Evolutionary conservation across 2,888 invertebrate species (phyloP).

Genomic region (Ceratothoa steindachneri): DNA sequence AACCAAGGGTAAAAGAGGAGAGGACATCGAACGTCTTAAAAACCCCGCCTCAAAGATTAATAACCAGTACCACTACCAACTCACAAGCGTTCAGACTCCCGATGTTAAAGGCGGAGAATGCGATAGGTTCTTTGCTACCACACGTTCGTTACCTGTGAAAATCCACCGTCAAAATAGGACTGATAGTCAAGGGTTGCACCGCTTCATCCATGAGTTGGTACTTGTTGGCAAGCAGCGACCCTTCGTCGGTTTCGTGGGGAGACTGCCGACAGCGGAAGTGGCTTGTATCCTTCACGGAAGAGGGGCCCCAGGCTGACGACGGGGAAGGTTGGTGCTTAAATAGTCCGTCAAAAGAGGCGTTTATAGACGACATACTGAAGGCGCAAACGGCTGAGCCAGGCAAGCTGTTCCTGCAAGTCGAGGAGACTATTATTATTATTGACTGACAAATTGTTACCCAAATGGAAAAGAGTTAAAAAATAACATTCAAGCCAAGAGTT

Average conservation of each 20-base stretch:
- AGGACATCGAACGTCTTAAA: no score
- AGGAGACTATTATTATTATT: neutral
- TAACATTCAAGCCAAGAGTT: no score
- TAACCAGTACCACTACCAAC: no score
- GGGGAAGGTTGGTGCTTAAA: slow-evolving; percentile 77
- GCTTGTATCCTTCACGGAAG: slow-evolving; percentile 51
- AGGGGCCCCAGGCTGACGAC: slow-evolving; percentile 69
- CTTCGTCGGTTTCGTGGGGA: slow-evolving; percentile 6
- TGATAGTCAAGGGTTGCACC: slow-evolving; percentile 67
- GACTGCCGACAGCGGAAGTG: slow-evolving; percentile 63
- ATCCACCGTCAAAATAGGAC: slow-evolving; percentile 67
- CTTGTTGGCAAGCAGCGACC: slow-evolving; percentile 51
- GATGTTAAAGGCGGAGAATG: no score
- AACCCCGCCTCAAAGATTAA: no score
- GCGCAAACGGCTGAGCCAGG: slow-evolving; percentile 87
- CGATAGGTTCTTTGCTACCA: no score
- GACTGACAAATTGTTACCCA: no score
- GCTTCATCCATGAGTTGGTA: slow-evolving; percentile 86
- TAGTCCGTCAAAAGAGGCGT: slow-evolving; percentile 75
- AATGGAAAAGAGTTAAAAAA: no score
- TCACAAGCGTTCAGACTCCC: no score
- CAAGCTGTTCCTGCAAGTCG: slow-evolving; percentile 64
- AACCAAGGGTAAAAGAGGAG: no score
- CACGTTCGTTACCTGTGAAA: slow-evolving; percentile 61
- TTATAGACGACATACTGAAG: slow-evolving; percentile 77